phyloP scores from a whole-genome alignment of 2,888 invertebrate genomes.

The Hyposoter didymator region DNA sequence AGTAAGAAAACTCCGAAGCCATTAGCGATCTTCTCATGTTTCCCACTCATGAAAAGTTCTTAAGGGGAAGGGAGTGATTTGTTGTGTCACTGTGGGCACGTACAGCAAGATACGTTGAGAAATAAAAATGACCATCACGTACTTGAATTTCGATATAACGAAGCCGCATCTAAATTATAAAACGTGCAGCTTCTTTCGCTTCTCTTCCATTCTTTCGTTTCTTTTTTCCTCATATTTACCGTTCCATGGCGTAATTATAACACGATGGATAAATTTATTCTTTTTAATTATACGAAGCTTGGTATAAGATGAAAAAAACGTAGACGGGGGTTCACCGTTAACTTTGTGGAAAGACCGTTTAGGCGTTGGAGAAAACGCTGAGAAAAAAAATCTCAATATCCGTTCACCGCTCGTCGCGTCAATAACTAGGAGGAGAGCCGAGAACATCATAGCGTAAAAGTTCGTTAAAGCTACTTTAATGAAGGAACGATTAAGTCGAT shows the following conservation, averaged over 20 bases:
- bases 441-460: constrained; percentile 42
- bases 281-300: constrained; percentile 11
- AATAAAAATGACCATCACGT: constrained; percentile 7
- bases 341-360: constrained; percentile 26
- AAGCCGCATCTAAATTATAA: background rate
- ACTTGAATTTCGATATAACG: constrained; percentile 32
- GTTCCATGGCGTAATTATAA: constrained; percentile 24
- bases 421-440: constrained; percentile 38
- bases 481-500: constrained; percentile 56
- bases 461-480: constrained; percentile 55
- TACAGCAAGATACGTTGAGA: background rate
- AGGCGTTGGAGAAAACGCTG: constrained; percentile 1
- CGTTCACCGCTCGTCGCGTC: constrained; percentile 22
- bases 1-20: background rate
- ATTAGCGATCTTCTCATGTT: background rate
- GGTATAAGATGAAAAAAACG: background rate
- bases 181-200: background rate
- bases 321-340: background rate
- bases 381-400: constrained; percentile 27
- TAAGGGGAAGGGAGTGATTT: background rate
- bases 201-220: background rate
- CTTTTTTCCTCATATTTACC: constrained; percentile 13
- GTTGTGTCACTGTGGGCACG: background rate
- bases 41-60: background rate
- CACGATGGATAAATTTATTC: constrained; percentile 18